Conservation (phyloP, 2,888 invertebrate species). For the Spilosoma lubricipeda region DNA sequence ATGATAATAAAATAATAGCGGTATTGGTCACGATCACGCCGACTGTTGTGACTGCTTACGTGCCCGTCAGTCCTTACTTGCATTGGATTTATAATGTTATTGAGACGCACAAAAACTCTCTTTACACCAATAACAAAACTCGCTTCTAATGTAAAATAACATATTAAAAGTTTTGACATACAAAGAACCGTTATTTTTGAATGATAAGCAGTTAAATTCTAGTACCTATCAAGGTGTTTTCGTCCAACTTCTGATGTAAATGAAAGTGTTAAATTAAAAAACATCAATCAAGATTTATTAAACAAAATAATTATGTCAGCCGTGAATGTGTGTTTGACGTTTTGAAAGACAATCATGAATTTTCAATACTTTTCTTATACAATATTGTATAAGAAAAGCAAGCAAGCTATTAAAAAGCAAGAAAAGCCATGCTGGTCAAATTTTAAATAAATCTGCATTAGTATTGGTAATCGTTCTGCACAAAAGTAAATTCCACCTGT, state of each 20-base stretch:
- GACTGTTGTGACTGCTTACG: slow-evolving; percentile 1
- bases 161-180: background rate
- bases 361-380: background rate
- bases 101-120: background rate
- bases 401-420: too few relatives aligned
- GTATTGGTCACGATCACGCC: background rate
- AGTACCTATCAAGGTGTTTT: background rate
- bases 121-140: slow-evolving; percentile 2
- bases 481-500: too few relatives aligned
- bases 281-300: too few relatives aligned
- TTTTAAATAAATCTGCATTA: too few relatives aligned
- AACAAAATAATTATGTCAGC: too few relatives aligned
- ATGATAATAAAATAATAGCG: slow-evolving; percentile 5
- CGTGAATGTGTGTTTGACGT: too few relatives aligned
- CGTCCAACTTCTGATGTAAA: background rate
- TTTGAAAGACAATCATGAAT: too few relatives aligned
- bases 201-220: background rate
- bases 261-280: background rate
- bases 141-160: background rate
- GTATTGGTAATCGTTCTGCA: too few relatives aligned
- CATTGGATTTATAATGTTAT: slow-evolving; percentile 12
- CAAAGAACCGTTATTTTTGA: background rate
- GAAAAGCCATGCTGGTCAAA: too few relatives aligned
- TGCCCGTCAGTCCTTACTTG: slow-evolving; percentile 16
- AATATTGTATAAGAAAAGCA: too few relatives aligned